Percentiles rank a stretch among this genome's conserved stretches.
phyloP scores from a whole-genome alignment of 1,140 invertebrate species.

The Argopecten irradians region DNA sequence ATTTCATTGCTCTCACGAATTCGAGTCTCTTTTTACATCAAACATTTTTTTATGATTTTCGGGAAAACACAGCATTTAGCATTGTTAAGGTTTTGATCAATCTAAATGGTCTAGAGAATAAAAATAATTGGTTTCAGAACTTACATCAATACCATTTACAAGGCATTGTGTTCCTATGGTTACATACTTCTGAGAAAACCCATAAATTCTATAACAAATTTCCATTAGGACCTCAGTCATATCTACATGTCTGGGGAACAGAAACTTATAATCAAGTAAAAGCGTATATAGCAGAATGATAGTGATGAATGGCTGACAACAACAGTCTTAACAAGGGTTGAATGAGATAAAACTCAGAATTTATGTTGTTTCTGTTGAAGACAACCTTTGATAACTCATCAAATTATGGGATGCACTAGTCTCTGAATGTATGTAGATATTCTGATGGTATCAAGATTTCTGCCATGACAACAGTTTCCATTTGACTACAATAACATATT shows the following conservation, averaged over 20 bases:
- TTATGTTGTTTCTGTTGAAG: not conserved
- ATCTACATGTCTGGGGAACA: not conserved
- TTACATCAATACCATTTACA: too few species aligned
- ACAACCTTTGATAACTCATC: not conserved
- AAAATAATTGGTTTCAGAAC: too few species aligned
- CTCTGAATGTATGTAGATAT: too few species aligned
- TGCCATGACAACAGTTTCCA: not conserved
- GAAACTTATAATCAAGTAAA: conserved; percentile 4
- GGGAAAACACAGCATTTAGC: too few species aligned
- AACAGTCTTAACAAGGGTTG: not conserved
- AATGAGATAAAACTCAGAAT: not conserved
- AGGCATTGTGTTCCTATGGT: not conserved
- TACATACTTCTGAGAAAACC: not conserved
- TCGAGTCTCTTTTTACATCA: too few species aligned
- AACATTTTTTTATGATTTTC: too few species aligned
- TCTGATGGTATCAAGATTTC: too few species aligned
- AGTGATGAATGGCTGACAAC: not conserved
- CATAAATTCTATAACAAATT: not conserved
- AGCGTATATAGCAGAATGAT: not conserved
- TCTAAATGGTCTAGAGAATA: too few species aligned
- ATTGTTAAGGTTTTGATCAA: too few species aligned
- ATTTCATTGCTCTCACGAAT: too few species aligned
- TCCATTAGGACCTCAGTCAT: not conserved
- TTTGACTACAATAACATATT: not conserved
- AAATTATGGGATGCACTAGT: too few species aligned